Evolutionary conservation across 2,113 vertebrate genomes (phyloP).

Genomic region (Callocephalon fimbriatum): DNA sequence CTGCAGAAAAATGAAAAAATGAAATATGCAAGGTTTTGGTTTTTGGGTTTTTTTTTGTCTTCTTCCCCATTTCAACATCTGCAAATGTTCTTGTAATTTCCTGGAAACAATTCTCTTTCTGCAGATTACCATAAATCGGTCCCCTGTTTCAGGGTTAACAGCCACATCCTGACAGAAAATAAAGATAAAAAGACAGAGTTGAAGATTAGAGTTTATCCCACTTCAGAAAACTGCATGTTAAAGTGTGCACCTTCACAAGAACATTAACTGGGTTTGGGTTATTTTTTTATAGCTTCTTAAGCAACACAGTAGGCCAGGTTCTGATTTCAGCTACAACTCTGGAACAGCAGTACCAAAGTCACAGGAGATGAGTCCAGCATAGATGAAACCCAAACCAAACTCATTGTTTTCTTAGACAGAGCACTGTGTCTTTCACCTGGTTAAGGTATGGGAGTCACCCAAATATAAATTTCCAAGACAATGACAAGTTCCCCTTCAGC

Average conservation of each 20-base stretch:
- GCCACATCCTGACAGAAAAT: background rate
- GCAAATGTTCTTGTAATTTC: background rate
- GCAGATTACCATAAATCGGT: background rate
- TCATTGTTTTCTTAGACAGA: rapidly evolving
- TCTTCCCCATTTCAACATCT: background rate
- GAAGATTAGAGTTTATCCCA: background rate
- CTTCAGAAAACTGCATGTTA: background rate
- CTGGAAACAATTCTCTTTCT: background rate
- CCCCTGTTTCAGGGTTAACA: background rate
- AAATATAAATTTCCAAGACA: background rate
- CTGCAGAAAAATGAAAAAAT: background rate
- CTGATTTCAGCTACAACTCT: background rate
- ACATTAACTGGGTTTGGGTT: background rate
- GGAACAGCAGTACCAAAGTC: background rate
- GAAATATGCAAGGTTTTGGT: background rate
- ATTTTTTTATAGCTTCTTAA: background rate
- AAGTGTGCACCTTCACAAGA: background rate
- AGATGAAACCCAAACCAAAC: background rate
- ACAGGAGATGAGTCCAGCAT: background rate
- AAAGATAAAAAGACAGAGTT: background rate
- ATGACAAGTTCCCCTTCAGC: rapidly evolving
- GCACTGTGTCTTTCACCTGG: background rate
- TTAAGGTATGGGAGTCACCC: background rate
- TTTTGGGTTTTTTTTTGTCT: background rate
- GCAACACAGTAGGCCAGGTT: background rate